Conservation (phyloP, 2,797 vertebrate species). For the Catamblyrhynchus diadema region DNA sequence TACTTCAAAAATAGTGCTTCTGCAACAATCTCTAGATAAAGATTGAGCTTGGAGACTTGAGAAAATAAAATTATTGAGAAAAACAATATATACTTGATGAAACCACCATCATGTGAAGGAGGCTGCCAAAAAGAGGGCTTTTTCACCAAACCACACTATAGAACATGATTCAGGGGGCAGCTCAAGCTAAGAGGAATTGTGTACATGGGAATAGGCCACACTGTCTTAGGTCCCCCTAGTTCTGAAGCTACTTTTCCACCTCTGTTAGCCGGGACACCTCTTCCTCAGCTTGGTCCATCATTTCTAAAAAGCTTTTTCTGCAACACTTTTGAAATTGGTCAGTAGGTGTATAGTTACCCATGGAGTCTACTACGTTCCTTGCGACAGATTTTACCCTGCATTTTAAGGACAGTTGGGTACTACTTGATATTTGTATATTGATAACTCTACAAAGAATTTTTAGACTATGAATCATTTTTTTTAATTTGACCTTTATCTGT, state of each 20-base stretch:
- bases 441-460: not conserved
- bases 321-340: not conserved
- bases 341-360: not conserved
- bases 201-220: not conserved
- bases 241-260: not conserved
- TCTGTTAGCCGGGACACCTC: not conserved
- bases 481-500: not conserved
- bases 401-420: not conserved
- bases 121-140: not conserved
- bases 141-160: not conserved
- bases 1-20: not conserved
- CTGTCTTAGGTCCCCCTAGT: accelerated
- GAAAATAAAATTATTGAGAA: not conserved
- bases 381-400: not conserved
- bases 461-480: not conserved
- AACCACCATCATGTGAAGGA: not conserved
- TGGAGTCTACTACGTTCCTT: not conserved
- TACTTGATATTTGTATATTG: not conserved
- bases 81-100: not conserved
- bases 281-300: not conserved
- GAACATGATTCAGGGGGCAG: not conserved
- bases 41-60: not conserved
- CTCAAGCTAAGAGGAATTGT: not conserved
- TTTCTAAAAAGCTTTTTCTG: not conserved
- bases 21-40: not conserved